These are phyloP conservation scores for Arvicola amphibius DNA, from an alignment of 2,797 vertebrate genomes.

Conservation along the genomic window DNA sequence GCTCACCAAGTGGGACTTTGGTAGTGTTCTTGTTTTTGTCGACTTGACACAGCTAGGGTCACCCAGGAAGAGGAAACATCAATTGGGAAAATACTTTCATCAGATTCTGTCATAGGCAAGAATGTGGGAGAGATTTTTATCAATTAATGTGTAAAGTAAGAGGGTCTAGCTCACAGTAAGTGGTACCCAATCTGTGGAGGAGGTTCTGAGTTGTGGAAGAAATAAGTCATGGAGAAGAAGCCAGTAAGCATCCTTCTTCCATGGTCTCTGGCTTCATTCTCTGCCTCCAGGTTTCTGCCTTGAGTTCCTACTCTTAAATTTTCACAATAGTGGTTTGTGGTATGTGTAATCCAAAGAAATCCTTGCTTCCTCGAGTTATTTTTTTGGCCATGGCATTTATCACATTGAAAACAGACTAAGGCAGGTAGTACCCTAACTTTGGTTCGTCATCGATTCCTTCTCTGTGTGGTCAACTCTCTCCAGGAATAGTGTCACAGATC, in stretches of 20 bases:
- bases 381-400: too few relatives aligned
- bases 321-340: neutral
- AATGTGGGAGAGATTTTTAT: neutral
- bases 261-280: neutral
- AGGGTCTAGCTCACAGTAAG: too few relatives aligned
- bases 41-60: neutral
- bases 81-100: neutral
- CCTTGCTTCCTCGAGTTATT: too few relatives aligned
- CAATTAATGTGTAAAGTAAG: too few relatives aligned
- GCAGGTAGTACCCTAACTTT: neutral
- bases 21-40: neutral
- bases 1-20: neutral
- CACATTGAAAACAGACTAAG: too few relatives aligned
- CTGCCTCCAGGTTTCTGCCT: neutral
- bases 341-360: neutral
- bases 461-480: neutral
- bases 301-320: neutral
- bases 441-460: neutral
- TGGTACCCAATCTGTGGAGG: neutral
- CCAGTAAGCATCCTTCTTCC: neutral
- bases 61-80: neutral
- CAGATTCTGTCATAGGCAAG: neutral
- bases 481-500: neutral
- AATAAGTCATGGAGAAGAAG: too few relatives aligned
- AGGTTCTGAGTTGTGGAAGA: neutral